Evolutionary conservation across 1,140 invertebrate species (phyloP).

Genomic region (Aphidius ervi): DNA sequence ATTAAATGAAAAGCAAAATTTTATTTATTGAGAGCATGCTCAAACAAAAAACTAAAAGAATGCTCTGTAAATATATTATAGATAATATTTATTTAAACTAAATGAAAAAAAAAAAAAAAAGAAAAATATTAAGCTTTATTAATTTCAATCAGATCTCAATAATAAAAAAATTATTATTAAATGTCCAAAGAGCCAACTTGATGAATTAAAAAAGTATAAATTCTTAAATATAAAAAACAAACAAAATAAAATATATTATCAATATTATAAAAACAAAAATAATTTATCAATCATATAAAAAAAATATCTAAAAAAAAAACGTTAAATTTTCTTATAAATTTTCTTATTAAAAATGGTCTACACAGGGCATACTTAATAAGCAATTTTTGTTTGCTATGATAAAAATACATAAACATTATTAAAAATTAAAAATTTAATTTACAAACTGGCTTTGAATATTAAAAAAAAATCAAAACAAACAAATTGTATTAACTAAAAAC

Average conservation of each 20-base stretch:
- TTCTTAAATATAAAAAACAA: too few relatives aligned
- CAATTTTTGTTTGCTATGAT: constrained; percentile 38
- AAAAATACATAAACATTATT: constrained; percentile 1
- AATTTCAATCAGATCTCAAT: not conserved
- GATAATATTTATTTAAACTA: constrained; percentile 17
- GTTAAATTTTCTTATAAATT: constrained; percentile 41
- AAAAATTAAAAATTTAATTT: constrained; percentile 23
- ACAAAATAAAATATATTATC: not conserved
- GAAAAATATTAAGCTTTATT: too few relatives aligned
- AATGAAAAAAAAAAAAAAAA: constrained; percentile 18
- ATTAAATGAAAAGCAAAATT: constrained; percentile 8
- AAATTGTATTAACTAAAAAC: constrained; percentile 17
- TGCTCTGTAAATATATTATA: constrained; percentile 40
- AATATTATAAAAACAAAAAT: constrained; percentile 18
- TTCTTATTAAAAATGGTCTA: constrained; percentile 46
- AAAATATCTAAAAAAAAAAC: not conserved
- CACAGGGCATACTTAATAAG: constrained; percentile 53
- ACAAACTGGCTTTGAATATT: constrained; percentile 21
- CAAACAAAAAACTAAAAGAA: constrained; percentile 12
- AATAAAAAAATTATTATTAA: too few relatives aligned
- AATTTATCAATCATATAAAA: constrained; percentile 16
- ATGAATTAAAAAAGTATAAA: too few relatives aligned
- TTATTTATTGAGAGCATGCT: too few relatives aligned
- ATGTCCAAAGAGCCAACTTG: too few relatives aligned
- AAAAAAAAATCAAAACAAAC: constrained; percentile 18